Evolutionary conservation across 2,888 invertebrate species (phyloP).

Genomic region (Archaeoteleia sp.): DNA sequence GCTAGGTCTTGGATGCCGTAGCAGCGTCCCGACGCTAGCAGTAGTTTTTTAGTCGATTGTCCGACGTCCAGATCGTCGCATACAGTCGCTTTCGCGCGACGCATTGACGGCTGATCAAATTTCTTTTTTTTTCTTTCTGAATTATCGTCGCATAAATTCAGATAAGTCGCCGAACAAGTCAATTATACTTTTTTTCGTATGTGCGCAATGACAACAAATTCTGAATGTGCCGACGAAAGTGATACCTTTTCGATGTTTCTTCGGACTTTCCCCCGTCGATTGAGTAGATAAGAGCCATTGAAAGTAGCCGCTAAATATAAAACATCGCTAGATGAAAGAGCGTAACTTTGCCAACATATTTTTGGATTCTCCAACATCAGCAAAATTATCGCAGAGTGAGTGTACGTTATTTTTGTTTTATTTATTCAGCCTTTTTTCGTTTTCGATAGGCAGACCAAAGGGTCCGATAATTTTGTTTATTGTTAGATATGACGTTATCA

Average conservation of each 20-base stretch:
- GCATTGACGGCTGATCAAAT: background rate
- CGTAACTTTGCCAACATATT: slow-evolving; percentile 24
- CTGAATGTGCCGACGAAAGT: too few species aligned
- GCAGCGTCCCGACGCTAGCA: slow-evolving; percentile 44
- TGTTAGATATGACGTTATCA: background rate
- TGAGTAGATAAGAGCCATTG: slow-evolving; percentile 1
- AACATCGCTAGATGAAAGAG: slow-evolving; percentile 22
- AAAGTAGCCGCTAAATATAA: slow-evolving; percentile 23
- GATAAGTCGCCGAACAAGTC: too few species aligned
- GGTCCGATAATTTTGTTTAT: slow-evolving; percentile 1
- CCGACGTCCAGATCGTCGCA: slow-evolving; percentile 52
- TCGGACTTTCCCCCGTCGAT: background rate
- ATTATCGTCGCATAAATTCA: background rate
- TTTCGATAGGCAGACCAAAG: slow-evolving; percentile 4
- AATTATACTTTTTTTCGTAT: too few species aligned
- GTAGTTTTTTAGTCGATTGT: slow-evolving; percentile 54
- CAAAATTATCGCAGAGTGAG: slow-evolving; percentile 16
- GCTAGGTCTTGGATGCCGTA: slow-evolving; percentile 44
- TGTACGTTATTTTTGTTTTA: slow-evolving; percentile 30
- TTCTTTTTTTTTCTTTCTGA: slow-evolving; percentile 3
- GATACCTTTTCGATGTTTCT: background rate
- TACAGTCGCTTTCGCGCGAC: slow-evolving; percentile 19
- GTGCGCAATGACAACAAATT: too few species aligned
- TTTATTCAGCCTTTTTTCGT: slow-evolving; percentile 29
- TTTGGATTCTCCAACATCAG: slow-evolving; percentile 30